phyloP scores from a whole-genome alignment of 1,140 invertebrate genomes.

The Aphelenchoides besseyi region DNA sequence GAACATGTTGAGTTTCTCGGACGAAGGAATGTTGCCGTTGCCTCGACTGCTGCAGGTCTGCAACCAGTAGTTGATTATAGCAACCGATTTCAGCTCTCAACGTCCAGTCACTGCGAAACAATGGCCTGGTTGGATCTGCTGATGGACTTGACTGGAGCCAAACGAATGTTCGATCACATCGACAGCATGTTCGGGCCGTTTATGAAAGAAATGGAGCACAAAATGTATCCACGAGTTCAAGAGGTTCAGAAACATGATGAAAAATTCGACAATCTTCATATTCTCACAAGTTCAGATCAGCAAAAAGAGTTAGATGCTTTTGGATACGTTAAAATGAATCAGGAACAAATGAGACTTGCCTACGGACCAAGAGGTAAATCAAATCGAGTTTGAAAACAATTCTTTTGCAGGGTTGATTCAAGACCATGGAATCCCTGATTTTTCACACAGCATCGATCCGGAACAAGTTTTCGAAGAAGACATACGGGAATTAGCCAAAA shows the following conservation, averaged over 20 bases:
- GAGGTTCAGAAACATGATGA: not conserved
- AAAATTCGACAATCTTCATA: not conserved
- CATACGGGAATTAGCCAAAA: not conserved
- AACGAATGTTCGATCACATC: not conserved
- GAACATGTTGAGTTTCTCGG: conserved; percentile 16
- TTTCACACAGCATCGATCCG: not conserved
- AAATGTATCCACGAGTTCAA: not conserved
- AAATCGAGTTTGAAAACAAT: not conserved
- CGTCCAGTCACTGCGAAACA: conserved; percentile 18
- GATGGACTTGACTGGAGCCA: conserved; percentile 10
- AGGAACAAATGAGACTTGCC: conserved; percentile 16
- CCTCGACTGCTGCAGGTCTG: conserved; percentile 6
- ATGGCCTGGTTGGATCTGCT: conserved; percentile 12
- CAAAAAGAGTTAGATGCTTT: not conserved
- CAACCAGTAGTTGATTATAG: too few species aligned
- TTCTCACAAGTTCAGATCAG: conserved; percentile 5
- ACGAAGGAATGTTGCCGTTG: conserved; percentile 19
- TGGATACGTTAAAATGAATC: conserved; percentile 13
- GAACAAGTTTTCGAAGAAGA: not conserved
- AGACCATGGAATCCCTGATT: not conserved
- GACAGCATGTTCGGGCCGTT: not conserved
- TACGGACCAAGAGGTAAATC: conserved; percentile 4
- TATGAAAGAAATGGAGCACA: not conserved
- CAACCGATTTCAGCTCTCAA: not conserved
- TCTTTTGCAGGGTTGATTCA: conserved; percentile 1